Evolutionary conservation across 2,888 invertebrate species (phyloP), one percentile per base, ranked within the genome.

Genomic region (Sinhomidia bicolor): DNA sequence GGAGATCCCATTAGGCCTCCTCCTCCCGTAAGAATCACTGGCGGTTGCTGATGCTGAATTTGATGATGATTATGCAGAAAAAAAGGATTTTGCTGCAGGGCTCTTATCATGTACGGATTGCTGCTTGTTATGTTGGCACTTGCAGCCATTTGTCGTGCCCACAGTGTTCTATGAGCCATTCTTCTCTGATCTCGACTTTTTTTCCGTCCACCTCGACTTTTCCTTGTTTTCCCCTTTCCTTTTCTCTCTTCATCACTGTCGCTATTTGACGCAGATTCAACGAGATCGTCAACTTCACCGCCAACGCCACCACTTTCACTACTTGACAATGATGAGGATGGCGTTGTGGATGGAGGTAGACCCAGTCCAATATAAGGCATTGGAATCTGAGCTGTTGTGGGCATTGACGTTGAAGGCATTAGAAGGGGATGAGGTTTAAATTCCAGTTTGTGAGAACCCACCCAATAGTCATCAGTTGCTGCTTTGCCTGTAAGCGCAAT

Each of bases 381-480:
- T 14, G 82, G 83, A 20, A 82, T 88, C 65, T 88, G 88, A 0
- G 80, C 3, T 17, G 6, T n/a, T 17, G 6, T n/a, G 1, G 83
- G 83, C 4, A 65, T 12, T 32, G 29, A 36, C 0, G 83, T 83
- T 3, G 76, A 65, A 5, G 88, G 76, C 83, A 83, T 68, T 2
- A 90, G 79, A 23, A 90, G 85, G 3, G 90, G 90, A 60, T 90
- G 88, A 2, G 90, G 90, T 20, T 88, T 90, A 47, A 88, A 90
- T 12, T 88, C 84, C 14, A 90, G 65, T 54, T 81, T 85, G 36
- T 90, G 82, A 5, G 90, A 88, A 1, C 90, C 90, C 1, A 88
- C 82, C 90, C 90, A 90, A 26, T 60, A 89, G 26, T 80, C 80
- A 14, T 80, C 80, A 26, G 3, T 17, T 1, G 32, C n/a, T 9